A percentile compares a stretch with the other conserved stretches of the same genome.
Evolutionary conservation across 2,888 invertebrate species (phyloP).

Genomic region (Parelbella ahira): DNA sequence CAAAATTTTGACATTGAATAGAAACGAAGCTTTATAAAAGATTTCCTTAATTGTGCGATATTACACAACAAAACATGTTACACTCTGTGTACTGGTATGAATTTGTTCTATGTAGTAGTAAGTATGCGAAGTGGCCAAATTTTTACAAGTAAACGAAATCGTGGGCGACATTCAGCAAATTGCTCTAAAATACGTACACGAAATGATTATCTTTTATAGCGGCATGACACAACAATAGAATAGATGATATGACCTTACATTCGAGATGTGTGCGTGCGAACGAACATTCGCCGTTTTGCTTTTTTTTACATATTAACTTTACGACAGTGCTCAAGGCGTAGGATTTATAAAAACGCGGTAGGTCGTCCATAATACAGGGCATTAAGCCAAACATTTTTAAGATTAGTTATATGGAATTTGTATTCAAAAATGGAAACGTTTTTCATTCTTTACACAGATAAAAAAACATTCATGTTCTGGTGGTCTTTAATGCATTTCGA

Average conservation of each 20-base stretch:
- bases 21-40: too few relatives aligned
- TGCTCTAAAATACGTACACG: slow-evolving; percentile 64
- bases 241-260: slow-evolving; percentile 65
- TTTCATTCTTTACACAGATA: slow-evolving; percentile 33
- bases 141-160: slow-evolving; percentile 32
- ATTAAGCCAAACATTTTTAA: slow-evolving; percentile 18
- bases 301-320: slow-evolving; percentile 7
- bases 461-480: slow-evolving; percentile 37
- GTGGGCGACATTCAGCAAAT: slow-evolving; percentile 60
- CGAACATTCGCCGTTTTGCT: slow-evolving; percentile 31
- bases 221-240: slow-evolving; percentile 71
- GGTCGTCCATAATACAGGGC: too few relatives aligned
- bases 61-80: too few relatives aligned
- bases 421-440: slow-evolving; percentile 29
- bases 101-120: too few relatives aligned
- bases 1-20: too few relatives aligned
- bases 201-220: slow-evolving; percentile 68
- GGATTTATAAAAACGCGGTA: background rate
- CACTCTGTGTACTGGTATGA: too few relatives aligned
- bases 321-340: too few relatives aligned
- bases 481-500: slow-evolving; percentile 47
- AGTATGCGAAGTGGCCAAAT: too few relatives aligned
- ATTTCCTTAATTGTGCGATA: too few relatives aligned
- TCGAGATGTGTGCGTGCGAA: slow-evolving; percentile 51
- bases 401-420: slow-evolving; percentile 21